Evolutionary conservation across 2,888 invertebrate genomes (phyloP), one percentile per base, ranked within the genome.

Genomic region (Rhabditoides inermis): DNA sequence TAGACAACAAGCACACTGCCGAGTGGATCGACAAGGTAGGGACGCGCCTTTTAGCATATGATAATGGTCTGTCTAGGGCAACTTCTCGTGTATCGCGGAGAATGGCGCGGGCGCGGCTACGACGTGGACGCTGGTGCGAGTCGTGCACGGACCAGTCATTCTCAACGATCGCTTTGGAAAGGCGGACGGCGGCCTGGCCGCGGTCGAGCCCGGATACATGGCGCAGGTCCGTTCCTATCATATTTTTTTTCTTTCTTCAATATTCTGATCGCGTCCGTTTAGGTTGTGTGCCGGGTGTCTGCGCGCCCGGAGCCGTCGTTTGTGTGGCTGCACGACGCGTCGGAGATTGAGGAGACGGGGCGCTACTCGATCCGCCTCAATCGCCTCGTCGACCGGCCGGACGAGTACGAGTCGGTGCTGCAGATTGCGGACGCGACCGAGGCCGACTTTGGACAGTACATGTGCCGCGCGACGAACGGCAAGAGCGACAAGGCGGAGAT

Each of bases 21-120:
- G 86, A 85, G 3, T 85, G 88, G 76, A 85, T 85, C 51, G 90
- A 90, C 78, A 88, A 90, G 50, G 56, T 56, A 47, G 2, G 35
- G 18, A 1, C 4, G 7, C 18, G 12, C 30, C 10, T 12, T 47
- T 20, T n/a, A n/a, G n/a, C 23, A 18, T 15, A 20, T 10, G 15
- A 12, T 18, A 39, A 15, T 7, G 32, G 2, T 2, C 0, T 37
- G n/a, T 56, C 5, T 18, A 56, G 70, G 91, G 90, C 26, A 90
- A 90, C 80, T 92, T 90, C 79, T 88, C 90, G 0, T 92, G 92
- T 77, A 85, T 86, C 72, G 91, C 90, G 18, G 85, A 84, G 77
- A 91, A 90, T 79, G 83, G 84, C 15, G 60, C 56, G 3, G 89
- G 88, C 7, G 7, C 51, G 6, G 32, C 35, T 2, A 37, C 60